These are phyloP conservation scores for Chalcosyrphus nemorum DNA, from an alignment of 2,888 invertebrate species.

Conservation along the genomic window DNA sequence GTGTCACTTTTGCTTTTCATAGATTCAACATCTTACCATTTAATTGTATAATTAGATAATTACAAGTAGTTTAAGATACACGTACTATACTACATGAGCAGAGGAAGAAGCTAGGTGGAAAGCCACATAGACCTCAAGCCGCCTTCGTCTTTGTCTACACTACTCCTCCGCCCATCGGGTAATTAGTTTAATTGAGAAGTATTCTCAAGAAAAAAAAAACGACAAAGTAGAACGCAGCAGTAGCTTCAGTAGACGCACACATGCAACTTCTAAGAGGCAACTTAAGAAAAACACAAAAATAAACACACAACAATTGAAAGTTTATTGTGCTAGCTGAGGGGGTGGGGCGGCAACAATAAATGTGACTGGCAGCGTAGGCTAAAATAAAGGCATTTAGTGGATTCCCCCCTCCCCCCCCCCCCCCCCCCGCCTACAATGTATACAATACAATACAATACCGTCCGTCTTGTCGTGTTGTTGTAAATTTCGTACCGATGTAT, in stretches of 20 bases:
- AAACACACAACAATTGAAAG: constrained; percentile 33
- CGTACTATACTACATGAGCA: not conserved
- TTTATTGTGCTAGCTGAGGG: not conserved
- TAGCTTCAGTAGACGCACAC: constrained; percentile 7
- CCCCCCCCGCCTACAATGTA: not conserved
- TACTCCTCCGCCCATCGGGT: no score
- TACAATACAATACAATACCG: not conserved
- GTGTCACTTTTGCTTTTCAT: constrained; percentile 41
- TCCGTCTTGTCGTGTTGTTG: not conserved
- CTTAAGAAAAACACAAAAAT: no score
- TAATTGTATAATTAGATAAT: constrained; percentile 63
- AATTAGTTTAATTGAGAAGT: constrained; percentile 37
- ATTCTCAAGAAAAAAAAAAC: constrained; percentile 34
- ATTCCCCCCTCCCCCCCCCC: no score
- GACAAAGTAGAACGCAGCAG: constrained; percentile 10
- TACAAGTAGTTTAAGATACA: constrained; percentile 41
- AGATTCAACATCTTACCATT: constrained; percentile 14
- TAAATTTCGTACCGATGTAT: not conserved
- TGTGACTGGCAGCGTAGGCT: not conserved
- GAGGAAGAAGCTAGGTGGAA: constrained; percentile 23
- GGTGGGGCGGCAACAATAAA: not conserved
- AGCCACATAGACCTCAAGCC: not conserved
- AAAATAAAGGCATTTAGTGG: not conserved
- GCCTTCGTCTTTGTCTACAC: not conserved
- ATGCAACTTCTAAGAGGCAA: constrained; percentile 1